A percentile compares a stretch with the other conserved stretches of the same genome.
Conservation (phyloP, 2,113 vertebrate genomes). For the Burhinus oedicnemus region DNA sequence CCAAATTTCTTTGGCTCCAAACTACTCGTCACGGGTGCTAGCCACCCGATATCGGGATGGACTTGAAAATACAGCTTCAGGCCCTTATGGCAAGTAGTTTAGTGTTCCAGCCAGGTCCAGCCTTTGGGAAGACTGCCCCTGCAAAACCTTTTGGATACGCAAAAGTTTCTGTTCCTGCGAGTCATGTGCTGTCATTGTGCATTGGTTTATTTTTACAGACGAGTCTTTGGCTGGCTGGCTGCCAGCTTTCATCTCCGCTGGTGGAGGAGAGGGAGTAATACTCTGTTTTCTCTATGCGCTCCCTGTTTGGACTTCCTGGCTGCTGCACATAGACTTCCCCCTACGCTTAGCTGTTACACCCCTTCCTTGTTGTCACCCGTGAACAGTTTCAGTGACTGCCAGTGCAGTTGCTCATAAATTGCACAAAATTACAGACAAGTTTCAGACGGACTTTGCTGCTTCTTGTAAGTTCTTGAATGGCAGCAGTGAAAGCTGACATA, state of each 20-base stretch:
- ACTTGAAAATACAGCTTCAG: not conserved
- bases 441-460: too few species aligned
- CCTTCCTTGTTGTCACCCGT: not conserved
- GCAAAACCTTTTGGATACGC: not conserved
- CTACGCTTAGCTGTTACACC: not conserved
- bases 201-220: not conserved
- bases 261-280: not conserved
- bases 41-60: rapidly evolving
- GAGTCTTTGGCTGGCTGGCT: not conserved
- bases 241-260: not conserved
- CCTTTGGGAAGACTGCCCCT: not conserved
- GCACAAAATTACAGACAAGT: too few species aligned
- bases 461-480: not conserved
- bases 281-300: not conserved
- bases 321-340: not conserved
- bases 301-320: not conserved
- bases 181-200: not conserved
- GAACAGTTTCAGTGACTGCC: not conserved
- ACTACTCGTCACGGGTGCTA: not conserved
- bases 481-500: not conserved
- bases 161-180: not conserved
- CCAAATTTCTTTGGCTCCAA: not conserved
- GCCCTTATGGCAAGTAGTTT: rapidly evolving
- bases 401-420: not conserved
- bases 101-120: not conserved